phyloP scores from a whole-genome alignment of 2,797 vertebrate genomes.

The Limosa lapponica region DNA sequence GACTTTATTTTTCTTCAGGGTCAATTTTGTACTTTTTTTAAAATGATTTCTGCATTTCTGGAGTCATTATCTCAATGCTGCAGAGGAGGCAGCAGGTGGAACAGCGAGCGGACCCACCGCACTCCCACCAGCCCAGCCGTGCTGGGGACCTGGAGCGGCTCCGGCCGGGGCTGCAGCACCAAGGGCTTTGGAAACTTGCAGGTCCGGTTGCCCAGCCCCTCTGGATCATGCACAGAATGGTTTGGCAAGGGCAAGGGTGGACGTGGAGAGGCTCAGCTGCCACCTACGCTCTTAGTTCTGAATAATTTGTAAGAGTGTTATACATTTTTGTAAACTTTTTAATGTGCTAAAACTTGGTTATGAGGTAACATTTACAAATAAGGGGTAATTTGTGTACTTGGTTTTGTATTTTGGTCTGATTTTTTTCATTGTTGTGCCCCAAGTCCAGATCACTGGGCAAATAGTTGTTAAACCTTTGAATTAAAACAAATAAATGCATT shows the following conservation, averaged over 20 bases:
- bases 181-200: background rate
- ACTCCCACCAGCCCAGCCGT: accelerated
- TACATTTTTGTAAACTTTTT: slow-evolving; percentile 72
- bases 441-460: background rate
- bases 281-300: background rate
- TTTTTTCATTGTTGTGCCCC: slow-evolving; percentile 24
- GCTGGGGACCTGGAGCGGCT: background rate
- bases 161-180: background rate
- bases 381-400: slow-evolving; percentile 57
- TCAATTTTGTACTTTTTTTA: slow-evolving; percentile 36
- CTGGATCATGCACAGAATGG: background rate
- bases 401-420: slow-evolving; percentile 40
- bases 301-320: slow-evolving; percentile 47
- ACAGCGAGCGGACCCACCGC: background rate
- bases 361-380: slow-evolving; percentile 65
- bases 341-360: slow-evolving; percentile 68
- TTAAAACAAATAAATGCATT: slow-evolving; percentile 65
- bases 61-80: slow-evolving; percentile 27
- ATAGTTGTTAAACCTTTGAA: slow-evolving; percentile 36
- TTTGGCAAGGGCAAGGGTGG: background rate
- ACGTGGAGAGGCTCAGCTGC: background rate
- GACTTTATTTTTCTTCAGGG: slow-evolving; percentile 38
- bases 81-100: background rate
- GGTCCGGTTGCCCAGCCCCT: background rate
- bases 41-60: slow-evolving; percentile 15